Base-by-base conservation (phyloP, 1,140 invertebrate genomes). In the Lepidostoma basale region DNA sequence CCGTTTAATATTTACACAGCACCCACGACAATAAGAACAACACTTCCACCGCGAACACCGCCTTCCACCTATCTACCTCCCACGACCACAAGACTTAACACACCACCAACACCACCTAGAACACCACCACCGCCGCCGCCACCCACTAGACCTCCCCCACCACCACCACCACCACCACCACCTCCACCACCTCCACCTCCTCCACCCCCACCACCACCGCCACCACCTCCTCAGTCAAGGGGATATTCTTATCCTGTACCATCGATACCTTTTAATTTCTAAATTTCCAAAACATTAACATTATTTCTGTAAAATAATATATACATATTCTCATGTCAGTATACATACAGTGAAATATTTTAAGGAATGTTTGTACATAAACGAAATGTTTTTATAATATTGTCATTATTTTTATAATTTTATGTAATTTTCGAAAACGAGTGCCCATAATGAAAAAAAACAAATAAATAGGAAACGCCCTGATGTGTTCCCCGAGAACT, bases 191-290 rank as follows among this genome's bases (percentile, higher is more conserved):
- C 42, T 42, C 40, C 40, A 5, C 45, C 45, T 9, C 58, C 59
- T 18, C 58, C 67, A 4, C 60, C 67, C 14, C 67, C 67, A 69
- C 62, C 62, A 33, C 67, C 62, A 16, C 67, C 60, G 22, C 72
- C 44, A 49, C 73, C 62, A 16, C 69, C 54, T 54, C 69, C 67
- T 8, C 69, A 39, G 12, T 65, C 59, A 45, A 76, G 75, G n/a
- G 82, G 83, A 22, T 85, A 85, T 72, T 74, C 77, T 18, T 85
- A 85, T 66, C 82, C 82, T 10, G 74, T 62, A 54, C 82, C 83
- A 26, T 77, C 68, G 75, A 77, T 77, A 73, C 78, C 75, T 62
- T 84, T 79, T 72, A 76, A 75, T 23, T 80, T 77, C 64, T 79
- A 80, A 75, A 59, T 14, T 3, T 25, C 30, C 3, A 2, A 3